phyloP scores from a whole-genome alignment of 1,140 invertebrate genomes.

The Penaeus japonicus region DNA sequence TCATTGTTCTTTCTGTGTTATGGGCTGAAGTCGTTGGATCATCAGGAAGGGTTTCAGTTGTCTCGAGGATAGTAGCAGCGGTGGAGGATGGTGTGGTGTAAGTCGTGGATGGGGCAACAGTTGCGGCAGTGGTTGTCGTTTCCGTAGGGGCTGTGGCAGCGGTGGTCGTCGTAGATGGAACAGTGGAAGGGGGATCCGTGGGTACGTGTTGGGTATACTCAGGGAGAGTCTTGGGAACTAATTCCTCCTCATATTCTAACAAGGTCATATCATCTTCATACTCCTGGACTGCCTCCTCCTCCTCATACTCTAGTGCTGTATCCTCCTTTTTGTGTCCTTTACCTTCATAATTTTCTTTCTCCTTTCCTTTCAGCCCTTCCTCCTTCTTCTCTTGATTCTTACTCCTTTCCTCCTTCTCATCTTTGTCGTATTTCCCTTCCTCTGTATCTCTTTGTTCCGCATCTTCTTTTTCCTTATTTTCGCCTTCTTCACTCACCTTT shows the following conservation, averaged over 20 bases:
- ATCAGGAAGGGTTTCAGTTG: no score
- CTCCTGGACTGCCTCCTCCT: neutral
- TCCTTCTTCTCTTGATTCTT: neutral
- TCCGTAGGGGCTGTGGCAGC: no score
- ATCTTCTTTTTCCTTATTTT: neutral
- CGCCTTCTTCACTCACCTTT: neutral
- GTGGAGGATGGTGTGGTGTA: no score
- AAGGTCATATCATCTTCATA: conserved; percentile 20
- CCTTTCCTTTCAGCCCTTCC: neutral
- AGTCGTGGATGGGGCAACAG: no score
- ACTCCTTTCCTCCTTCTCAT: neutral
- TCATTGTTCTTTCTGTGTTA: no score
- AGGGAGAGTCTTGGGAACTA: neutral
- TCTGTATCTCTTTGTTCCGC: neutral
- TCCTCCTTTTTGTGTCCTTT: conserved; percentile 2
- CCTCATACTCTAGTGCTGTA: conserved; percentile 11
- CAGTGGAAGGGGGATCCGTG: neutral
- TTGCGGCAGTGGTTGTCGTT: no score
- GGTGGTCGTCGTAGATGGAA: no score
- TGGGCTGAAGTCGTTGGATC: no score
- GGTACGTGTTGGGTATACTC: no score
- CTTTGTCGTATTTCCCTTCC: neutral
- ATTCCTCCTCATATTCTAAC: neutral
- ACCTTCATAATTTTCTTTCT: neutral
- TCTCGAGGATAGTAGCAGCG: no score